Base-by-base conservation (phyloP, 1,140 invertebrate genomes). In the Hycleus cichorii region DNA sequence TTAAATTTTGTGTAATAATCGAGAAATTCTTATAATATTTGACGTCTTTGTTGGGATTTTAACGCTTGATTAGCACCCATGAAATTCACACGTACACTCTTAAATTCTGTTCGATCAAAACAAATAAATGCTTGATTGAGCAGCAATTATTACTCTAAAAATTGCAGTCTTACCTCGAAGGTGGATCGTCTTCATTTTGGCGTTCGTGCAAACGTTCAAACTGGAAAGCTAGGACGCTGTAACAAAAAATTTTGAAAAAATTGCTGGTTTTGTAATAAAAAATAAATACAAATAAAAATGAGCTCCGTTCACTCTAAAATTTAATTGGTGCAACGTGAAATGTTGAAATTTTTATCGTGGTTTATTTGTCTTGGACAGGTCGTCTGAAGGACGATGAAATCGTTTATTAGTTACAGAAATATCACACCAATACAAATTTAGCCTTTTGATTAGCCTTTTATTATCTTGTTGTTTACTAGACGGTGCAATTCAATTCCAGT, bases 161-260 rank as follows among this genome's bases (percentile, higher is more conserved):
- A 32, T 32, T 32, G 4, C 32, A 7, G 7, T 63, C 63, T 66
- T 53, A 70, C 69, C 69, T 62, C 58, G 60, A 51, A 68, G 58
- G 58, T 66, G 62, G 53, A 58, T 55, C 47, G 48, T 62, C 67
- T 68, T 70, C 67, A 69, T 70, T 57, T 60, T 70, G 58, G 64
- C 67, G 56, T 64, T 62, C 64, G 58, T 67, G 65, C 67, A 70
- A 69, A 44, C 4, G 32, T 7, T 32, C 32, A 32, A 32, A 32
- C 32, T 32, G 32, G 32, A 32, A 32, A 32, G 65, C 64, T 64
- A 70, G 47, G 64, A 59, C 65, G 53, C 69, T 70, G 64, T 48
- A 70, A 70, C 39, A 63, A 52, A 62, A 57, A 57, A 49, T 49
- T 49, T 49, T 49, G 48, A 32, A 27, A 49, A 32, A 32, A 18